Evolutionary conservation across 2,797 vertebrate species (phyloP), one percentile per base, ranked within the genome.

Genomic region (Syndactyla subalaris): DNA sequence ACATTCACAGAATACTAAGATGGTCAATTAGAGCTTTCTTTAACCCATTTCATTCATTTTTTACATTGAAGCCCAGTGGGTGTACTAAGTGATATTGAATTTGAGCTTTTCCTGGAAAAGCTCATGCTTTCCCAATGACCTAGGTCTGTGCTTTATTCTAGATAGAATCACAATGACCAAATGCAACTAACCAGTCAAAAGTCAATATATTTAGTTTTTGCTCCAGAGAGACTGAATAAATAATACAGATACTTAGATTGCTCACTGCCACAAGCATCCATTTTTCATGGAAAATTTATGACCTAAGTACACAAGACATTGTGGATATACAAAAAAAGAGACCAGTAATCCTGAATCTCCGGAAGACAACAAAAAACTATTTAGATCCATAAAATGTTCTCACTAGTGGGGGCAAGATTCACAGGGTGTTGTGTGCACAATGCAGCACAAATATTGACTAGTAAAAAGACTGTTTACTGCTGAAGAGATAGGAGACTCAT

Each of bases 401-500:
- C 39, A 75, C 62, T 71, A 26, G 66, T 5, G 7, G 51, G 29
- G 52, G 29, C 55, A 93, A 92, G 34, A 93, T 96, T 94, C 85
- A 54, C 26, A 92, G 58, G 66, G 72, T 2, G 2, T 61, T 84
- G 76, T 92, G 91, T 84, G 85, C 85, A 81, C 61, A 91, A 46
- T 74, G 90, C 51, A 93, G 88, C 94, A 95, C 63, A 83, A 95
- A 96, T 71, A 89, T 85, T 95, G 83, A 94, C 91, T 85, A 85
- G 58, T 65, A 89, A 81, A 97, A 97, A 92, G 65, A 77, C 86
- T 89, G 93, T 97, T 97, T 95, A 96, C 89, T 93, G 80, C 72
- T 92, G 81, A 96, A 89, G 89, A 96, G 70, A 94, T 95, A 85
- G 88, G 66, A 96, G 90, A 83, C 76, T 95, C 89, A 94, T 97